A percentile compares a stretch with the other conserved stretches of the same genome.
Evolutionary conservation across 2,888 invertebrate species (phyloP).

Genomic region (Drosophila rellima): DNA sequence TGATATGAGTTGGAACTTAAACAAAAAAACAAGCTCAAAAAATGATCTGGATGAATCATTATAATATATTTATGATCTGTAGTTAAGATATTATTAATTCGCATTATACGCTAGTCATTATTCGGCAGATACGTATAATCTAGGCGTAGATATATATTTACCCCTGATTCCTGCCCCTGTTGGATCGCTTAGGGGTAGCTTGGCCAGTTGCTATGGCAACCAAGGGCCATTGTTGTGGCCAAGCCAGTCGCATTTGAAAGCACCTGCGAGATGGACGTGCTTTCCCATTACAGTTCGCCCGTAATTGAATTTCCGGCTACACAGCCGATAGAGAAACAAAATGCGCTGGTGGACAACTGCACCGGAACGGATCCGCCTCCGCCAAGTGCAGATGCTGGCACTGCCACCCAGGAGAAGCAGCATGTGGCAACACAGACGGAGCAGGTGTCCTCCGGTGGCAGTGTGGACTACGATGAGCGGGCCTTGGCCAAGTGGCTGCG

Average conservation of each 20-base stretch:
- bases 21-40: no score
- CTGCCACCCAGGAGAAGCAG: conserved; percentile 69
- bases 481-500: conserved; percentile 86
- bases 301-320: conserved; percentile 86
- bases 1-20: no score
- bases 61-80: no score
- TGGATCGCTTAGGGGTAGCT: neutral
- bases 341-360: conserved; percentile 79
- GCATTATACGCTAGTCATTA: no score
- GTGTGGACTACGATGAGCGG: conserved; percentile 83
- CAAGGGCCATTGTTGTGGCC: conserved; percentile 11
- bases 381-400: conserved; percentile 51
- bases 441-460: conserved; percentile 17
- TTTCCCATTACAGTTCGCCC: conserved; percentile 85
- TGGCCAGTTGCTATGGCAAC: conserved; percentile 44
- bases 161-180: neutral
- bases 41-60: no score
- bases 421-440: conserved; percentile 85
- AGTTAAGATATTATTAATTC: no score
- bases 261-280: conserved; percentile 83
- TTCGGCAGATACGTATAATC: no score
- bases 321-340: conserved; percentile 84
- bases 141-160: no score
- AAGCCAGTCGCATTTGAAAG: neutral
- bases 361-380: conserved; percentile 80